Percentiles rank a stretch among this genome's conserved stretches.
These are phyloP conservation scores for Pao palembangensis DNA, from an alignment of 2,113 vertebrate species.

Conservation along the genomic window DNA sequence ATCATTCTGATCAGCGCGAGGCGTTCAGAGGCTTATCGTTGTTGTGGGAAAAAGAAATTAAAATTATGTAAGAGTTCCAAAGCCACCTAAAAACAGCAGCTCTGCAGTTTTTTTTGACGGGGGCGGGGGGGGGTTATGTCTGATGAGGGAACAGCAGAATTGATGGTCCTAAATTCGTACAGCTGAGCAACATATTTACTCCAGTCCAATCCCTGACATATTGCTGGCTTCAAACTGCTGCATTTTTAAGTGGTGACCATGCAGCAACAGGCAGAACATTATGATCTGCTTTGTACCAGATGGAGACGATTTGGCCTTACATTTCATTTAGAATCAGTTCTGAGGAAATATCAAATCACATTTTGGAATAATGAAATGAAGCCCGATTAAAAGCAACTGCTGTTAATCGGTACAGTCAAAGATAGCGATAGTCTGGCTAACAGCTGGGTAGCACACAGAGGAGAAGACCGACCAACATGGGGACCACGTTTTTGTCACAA, in stretches of 20 bases:
- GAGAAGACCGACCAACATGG: background rate
- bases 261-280: too few species aligned
- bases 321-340: too few species aligned
- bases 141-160: conserved; percentile 12
- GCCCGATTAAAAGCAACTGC: too few species aligned
- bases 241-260: too few species aligned
- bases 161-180: conserved; percentile 2
- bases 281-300: too few species aligned
- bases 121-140: conserved; percentile 4
- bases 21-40: conserved; percentile 2
- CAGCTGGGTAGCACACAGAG: conserved; percentile 1
- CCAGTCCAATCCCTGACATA: too few species aligned
- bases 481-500: background rate
- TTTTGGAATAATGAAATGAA: too few species aligned
- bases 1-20: too few species aligned
- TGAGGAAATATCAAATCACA: too few species aligned
- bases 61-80: conserved; percentile 41
- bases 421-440: background rate
- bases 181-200: background rate
- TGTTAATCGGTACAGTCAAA: too few species aligned
- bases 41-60: conserved; percentile 7
- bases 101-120: conserved; percentile 18
- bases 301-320: too few species aligned
- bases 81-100: conserved; percentile 22
- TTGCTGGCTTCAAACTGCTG: too few species aligned